These are phyloP conservation scores for Haliclona indistincta DNA, from an alignment of 37 sponge, comb jelly and placozoan species.

Conservation along the genomic window DNA sequence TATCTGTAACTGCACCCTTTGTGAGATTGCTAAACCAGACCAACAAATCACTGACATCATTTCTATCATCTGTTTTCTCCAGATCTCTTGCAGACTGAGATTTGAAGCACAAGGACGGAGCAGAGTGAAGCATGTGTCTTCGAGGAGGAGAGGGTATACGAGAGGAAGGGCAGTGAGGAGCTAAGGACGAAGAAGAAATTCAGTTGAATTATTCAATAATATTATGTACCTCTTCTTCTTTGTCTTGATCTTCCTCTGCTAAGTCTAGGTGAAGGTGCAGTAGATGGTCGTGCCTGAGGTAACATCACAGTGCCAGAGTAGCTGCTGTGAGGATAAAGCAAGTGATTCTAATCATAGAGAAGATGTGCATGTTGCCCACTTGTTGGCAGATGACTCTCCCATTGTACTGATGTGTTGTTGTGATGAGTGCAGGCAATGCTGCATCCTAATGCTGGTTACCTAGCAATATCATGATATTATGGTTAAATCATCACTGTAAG, in stretches of 20 bases:
- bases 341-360: no score
- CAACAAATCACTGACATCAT: conserved; percentile 35
- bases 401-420: no score
- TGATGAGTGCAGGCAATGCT: no score
- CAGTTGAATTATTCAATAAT: neutral
- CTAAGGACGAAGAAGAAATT: neutral
- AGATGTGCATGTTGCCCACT: no score
- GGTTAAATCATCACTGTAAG: no score
- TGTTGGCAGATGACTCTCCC: no score
- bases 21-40: conserved; percentile 59
- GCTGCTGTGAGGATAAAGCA: no score
- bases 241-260: no score
- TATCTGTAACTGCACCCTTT: conserved; percentile 14
- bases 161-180: neutral
- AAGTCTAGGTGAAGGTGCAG: no score
- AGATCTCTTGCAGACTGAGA: neutral
- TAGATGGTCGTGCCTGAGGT: neutral
- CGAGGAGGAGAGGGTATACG: conserved; percentile 28
- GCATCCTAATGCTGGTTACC: no score
- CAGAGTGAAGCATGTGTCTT: conserved; percentile 15
- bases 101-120: neutral
- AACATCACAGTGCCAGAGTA: neutral
- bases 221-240: neutral
- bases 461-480: no score
- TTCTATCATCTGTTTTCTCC: neutral